Conservation (phyloP, 2,888 invertebrate species). For the Frankliniella intonsa region DNA sequence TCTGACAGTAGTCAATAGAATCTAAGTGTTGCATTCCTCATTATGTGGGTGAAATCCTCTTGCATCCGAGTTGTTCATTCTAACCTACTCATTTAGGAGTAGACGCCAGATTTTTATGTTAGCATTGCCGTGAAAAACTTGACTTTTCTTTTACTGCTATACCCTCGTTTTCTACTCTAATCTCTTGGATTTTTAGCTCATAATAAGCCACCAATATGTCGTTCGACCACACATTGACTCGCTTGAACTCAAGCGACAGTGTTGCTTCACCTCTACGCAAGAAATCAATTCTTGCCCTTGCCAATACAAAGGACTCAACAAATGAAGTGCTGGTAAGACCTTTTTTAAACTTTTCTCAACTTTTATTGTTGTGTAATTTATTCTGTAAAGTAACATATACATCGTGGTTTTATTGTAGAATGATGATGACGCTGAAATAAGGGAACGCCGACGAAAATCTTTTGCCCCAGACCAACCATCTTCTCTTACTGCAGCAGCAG, state of each 20-base stretch:
- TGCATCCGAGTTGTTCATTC: no score
- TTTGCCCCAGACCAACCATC: neutral
- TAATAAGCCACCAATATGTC: neutral
- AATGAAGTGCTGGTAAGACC: neutral
- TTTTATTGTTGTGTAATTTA: no score
- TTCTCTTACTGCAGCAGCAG: neutral
- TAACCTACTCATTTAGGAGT: no score
- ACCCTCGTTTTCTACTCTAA: neutral
- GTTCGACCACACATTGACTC: neutral
- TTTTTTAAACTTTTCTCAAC: no score
- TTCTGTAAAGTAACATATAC: neutral
- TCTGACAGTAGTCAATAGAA: no score
- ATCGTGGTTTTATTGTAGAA: neutral
- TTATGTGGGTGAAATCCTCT: no score
- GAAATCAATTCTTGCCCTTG: neutral
- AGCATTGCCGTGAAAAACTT: neutral
- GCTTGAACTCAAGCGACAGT: constrained; percentile 1
- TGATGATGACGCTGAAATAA: neutral
- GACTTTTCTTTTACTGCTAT: neutral
- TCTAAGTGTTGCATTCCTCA: no score
- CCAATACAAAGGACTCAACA: neutral
- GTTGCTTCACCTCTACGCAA: neutral
- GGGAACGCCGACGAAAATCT: neutral
- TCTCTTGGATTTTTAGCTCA: neutral
- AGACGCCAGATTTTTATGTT: no score